Conservation (phyloP, 2,888 invertebrate species). For the Acanthoscelides obtectus region DNA sequence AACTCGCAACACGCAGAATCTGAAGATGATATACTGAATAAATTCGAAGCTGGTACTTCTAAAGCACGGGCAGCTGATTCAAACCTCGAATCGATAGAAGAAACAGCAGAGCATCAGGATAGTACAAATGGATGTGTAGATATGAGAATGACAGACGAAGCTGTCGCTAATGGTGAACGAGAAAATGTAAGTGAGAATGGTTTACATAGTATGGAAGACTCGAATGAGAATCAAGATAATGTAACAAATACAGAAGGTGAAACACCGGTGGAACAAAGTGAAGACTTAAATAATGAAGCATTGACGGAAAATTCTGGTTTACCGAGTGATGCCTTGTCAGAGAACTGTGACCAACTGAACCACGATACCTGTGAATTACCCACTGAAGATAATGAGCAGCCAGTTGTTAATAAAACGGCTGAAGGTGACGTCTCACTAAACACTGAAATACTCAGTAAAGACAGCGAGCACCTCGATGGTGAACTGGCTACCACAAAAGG, state of each 20-base stretch:
- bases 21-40: conserved; percentile 40
- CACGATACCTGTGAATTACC: background rate
- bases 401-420: no score
- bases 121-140: conserved; percentile 16
- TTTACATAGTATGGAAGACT: background rate
- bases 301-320: background rate
- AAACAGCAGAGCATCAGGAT: conserved; percentile 15
- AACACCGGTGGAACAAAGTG: background rate
- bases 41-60: conserved; percentile 27
- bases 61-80: conserved; percentile 5
- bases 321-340: background rate
- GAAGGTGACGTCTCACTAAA: no score
- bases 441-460: no score
- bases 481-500: background rate
- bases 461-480: background rate
- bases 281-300: background rate
- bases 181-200: conserved; percentile 8
- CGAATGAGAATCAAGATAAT: background rate
- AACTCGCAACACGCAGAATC: conserved; percentile 19
- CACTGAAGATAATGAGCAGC: background rate
- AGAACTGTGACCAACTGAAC: background rate
- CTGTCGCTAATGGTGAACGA: conserved; percentile 6
- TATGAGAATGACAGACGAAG: background rate
- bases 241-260: background rate
- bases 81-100: background rate